Evolutionary conservation across 1,140 invertebrate genomes (phyloP), one percentile per base, ranked within the genome.

Genomic region (Odontomachus brunneus): DNA sequence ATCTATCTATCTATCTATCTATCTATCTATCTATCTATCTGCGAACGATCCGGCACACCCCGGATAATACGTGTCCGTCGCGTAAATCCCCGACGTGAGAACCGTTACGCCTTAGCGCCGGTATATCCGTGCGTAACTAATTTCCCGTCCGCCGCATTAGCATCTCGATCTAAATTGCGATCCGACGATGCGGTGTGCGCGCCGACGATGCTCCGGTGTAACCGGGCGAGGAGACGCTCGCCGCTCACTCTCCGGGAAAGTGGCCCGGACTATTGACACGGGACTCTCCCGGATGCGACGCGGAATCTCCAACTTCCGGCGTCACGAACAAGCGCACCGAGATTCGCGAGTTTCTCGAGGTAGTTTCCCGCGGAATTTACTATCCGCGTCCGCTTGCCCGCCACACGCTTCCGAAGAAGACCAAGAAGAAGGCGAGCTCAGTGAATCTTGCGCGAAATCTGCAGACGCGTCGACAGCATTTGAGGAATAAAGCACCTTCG

Each of bases 151-250:
- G 74, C 26, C 74, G 74, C 62, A 80, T 80, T 80, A 80, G 53
- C 75, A 71, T 80, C 51, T 29, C 65, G 65, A 44, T 80, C 75
- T 80, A 80, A 65, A 78, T 78, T 69, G 67, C 76, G 53, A 82
- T 33, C 15, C 66, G 38, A 33, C 29, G 29, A 33, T 33, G 57
- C 63, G 60, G 53, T 55, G 22, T n/a, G n/a, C 62, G 49, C 24
- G 24, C 38, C 59, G 24, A 7, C 62, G 75, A 5, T 33, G 29
- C 29, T 2, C 29, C 63, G 33, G 65, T 59, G 62, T 69, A 67
- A 75, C 59, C 75, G 38, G 65, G 75, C 51, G 75, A 57, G 75
- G 29, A 29, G 24, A 33, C 29, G 55, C 44, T 55, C 78, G 55
- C 48, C 44, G 57, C 29, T n/a, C 15, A 0, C 15, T 5, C 55